Evolutionary conservation across 1,140 invertebrate species (phyloP), one percentile per base, ranked within the genome.

Genomic region (Caenorhabditis latens): DNA sequence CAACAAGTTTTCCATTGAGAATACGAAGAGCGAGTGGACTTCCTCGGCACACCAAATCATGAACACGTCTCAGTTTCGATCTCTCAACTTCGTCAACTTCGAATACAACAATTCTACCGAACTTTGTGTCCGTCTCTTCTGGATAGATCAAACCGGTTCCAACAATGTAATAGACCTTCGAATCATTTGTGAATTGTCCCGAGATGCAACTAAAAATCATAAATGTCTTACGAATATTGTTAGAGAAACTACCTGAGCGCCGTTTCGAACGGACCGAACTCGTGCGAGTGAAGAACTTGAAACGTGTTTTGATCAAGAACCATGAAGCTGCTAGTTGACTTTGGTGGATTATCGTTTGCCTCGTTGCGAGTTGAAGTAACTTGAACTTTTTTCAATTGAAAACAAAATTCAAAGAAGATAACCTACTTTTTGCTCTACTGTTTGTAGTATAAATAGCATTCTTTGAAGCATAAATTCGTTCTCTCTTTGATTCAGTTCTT

Each of bases 61-160:
- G 96, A 2, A 99, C 95, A 92, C 96, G 96, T 0, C 94, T 95
- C 9, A 90, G n/a, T 40, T 89, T 61, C 50, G 90, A 89, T 46
- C 84, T 83, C 21, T 75, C 83, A 14, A 67, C 86, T 24, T 99
- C 97, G 53, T 94, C 93, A 94, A 96, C 98, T 83, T 97, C 96
- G 93, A 98, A 98, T 42, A 99, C 94, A 71, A 99, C 93, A 87
- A 99, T 96, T 83, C 97, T 94, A 87, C 95, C 95, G n/a, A 75
- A 94, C 93, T 97, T 99, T 0, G 97, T 97, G 91, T 99, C 97
- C 0, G 96, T 95, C 92, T 99, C 98, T 90, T 99, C 97, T 0
- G 96, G 96, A 93, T 97, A 96, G 4, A 99, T 95, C 40, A 97
- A 94, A 4, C 96, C 96, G 7, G 98, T 99, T 50, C 98, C 98